Percentiles rank a stretch among this genome's conserved stretches.
Conservation (phyloP, 2,113 vertebrate genomes). For the Dromas ardeola region DNA sequence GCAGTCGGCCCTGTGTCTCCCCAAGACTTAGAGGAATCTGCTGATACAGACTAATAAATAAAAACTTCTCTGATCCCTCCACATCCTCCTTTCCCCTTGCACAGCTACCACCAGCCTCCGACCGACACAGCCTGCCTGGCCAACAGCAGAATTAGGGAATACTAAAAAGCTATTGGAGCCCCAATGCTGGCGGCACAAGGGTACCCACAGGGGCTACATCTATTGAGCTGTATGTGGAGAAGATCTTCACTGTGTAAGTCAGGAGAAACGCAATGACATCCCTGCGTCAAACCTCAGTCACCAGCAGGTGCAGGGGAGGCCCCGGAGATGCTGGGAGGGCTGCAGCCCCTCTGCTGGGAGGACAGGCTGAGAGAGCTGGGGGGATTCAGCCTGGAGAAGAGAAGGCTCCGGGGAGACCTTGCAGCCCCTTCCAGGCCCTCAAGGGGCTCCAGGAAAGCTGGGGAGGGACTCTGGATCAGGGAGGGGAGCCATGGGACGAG, state of each 20-base stretch:
- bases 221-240: fast-evolving
- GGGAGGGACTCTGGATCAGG: background rate
- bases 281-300: background rate
- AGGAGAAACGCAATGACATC: background rate
- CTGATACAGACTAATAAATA: background rate
- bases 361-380: background rate
- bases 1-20: background rate
- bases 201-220: fast-evolving
- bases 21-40: background rate
- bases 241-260: background rate
- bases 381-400: background rate
- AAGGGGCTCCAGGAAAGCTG: background rate
- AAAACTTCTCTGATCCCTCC: background rate
- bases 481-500: fast-evolving
- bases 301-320: background rate
- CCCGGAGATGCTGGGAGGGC: background rate
- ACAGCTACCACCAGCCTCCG: background rate
- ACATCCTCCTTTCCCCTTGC: background rate
- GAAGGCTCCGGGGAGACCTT: background rate
- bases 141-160: background rate
- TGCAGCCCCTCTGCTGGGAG: background rate
- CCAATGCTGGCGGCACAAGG: background rate
- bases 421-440: background rate
- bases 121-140: background rate
- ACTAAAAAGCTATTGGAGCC: background rate